Evolutionary conservation across 2,797 vertebrate genomes (phyloP).

Genomic region (Chelon labrosus): DNA sequence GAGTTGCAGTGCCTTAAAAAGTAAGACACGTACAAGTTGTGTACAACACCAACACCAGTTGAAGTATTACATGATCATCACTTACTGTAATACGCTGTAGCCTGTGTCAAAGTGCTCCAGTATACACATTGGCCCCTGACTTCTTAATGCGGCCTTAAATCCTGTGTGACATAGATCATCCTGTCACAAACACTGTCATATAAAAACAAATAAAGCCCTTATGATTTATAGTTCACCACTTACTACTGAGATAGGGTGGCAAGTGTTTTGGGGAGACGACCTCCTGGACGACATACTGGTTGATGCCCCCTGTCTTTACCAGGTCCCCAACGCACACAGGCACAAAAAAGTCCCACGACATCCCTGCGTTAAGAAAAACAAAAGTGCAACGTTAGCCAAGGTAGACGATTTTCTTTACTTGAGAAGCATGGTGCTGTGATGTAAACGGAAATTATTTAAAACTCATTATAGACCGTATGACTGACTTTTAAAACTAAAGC

Average conservation of each 20-base stretch:
- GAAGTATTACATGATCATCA: constrained; percentile 35
- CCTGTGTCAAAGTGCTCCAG: constrained; percentile 92
- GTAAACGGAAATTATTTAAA: no score
- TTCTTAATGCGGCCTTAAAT: constrained; percentile 86
- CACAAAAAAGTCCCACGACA: constrained; percentile 90
- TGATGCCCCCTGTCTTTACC: constrained; percentile 86
- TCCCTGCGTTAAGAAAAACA: constrained; percentile 51
- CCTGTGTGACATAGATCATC: constrained; percentile 66
- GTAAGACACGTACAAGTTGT: neutral
- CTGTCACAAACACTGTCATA: neutral
- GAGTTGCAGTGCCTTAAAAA: constrained; percentile 86
- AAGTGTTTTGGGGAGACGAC: constrained; percentile 86
- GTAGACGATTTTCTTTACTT: no score
- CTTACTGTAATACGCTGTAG: constrained; percentile 95
- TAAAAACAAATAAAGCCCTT: neutral
- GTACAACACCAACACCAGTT: no score
- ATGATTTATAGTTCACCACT: constrained; percentile 49
- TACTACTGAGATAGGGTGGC: constrained; percentile 83
- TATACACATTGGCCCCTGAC: constrained; percentile 87
- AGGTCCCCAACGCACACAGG: constrained; percentile 88
- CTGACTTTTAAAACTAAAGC: neutral
- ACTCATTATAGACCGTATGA: neutral
- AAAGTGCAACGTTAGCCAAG: no score
- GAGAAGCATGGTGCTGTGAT: no score
- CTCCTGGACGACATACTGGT: constrained; percentile 92